Base-by-base conservation (phyloP, 2,797 vertebrate species). In the Aphelocoma californica region DNA sequence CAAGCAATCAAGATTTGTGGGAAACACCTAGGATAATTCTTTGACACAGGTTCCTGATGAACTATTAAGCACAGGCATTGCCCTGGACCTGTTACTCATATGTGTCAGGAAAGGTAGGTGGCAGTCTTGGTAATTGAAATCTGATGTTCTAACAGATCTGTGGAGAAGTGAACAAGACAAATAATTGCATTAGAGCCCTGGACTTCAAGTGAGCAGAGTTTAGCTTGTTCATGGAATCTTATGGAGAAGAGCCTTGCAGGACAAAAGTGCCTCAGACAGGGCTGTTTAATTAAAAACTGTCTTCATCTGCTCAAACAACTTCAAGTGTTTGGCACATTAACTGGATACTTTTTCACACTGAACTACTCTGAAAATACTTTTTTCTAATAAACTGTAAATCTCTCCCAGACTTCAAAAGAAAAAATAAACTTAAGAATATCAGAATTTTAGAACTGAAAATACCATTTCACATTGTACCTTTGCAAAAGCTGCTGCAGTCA, bases 401-500 rank as follows among this genome's bases (percentile, higher is more conserved):
- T 53, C 13, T 26, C 32, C 12, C 18, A 69, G 18, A n/a, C 17
- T 77, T 73, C 57, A 50, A 81, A 78, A 81, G 10, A 61, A 62
- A 74, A 62, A 61, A 13, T 7, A 69, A 53, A 50, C 18, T 26
- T 58, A 7, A 81, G 24, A 88, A 60, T 5, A 88, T 50, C 9
- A 70, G 7, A 28, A 53, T 60, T 78, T 78, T 18, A 56, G 28
- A 64, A 79, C 4, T 69, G 21, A 75, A 66, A 73, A 65, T 26
- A 74, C 3, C 48, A 16, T 65, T 91, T 74, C 36, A 71, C 13
- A 82, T 7, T 40, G 32, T 97, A 99, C 98, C 98, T 99, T 99
- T 81, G 98, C 98, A 97, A 99, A 99, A 73, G 98, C 98, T 65
- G 98, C 98, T 47, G 98, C 98, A 26, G 98, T 99, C 98, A 99